Evolutionary conservation across 2,113 vertebrate species (phyloP).

Genomic region (Micromys minutus): DNA sequence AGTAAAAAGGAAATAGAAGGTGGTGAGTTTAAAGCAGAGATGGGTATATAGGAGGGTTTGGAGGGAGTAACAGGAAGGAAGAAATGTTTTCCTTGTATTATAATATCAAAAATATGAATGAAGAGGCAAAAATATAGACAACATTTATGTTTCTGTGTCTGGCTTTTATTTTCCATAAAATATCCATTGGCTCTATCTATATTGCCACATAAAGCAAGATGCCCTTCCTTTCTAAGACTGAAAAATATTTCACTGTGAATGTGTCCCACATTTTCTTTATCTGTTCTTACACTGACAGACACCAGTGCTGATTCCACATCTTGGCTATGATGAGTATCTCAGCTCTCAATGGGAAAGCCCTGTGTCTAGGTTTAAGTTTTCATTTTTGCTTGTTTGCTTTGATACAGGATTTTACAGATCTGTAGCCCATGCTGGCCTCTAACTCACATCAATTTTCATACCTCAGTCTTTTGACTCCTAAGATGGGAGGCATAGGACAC

Average conservation of each 20-base stretch:
- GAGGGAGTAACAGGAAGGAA: not conserved
- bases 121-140: not conserved
- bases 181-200: not conserved
- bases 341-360: not conserved
- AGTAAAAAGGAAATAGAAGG: not conserved
- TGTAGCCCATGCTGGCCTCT: too few species aligned
- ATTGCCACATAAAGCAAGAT: not conserved
- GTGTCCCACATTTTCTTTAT: not conserved
- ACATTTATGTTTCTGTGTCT: not conserved
- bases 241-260: not conserved
- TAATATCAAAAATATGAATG: not conserved
- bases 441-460: not conserved
- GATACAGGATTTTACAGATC: not conserved
- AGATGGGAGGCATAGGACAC: not conserved
- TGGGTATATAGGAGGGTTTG: not conserved
- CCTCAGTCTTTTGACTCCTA: not conserved
- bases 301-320: not conserved
- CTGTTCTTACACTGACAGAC: not conserved
- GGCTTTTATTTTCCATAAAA: not conserved
- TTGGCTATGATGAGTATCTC: not conserved
- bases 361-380: conserved; percentile 6
- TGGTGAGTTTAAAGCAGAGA: not conserved
- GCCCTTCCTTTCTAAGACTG: not conserved
- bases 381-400: not conserved
- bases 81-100: not conserved